These are phyloP conservation scores for Heliconius hewitsoni DNA, from an alignment of 1,140 invertebrate species.

Conservation along the genomic window DNA sequence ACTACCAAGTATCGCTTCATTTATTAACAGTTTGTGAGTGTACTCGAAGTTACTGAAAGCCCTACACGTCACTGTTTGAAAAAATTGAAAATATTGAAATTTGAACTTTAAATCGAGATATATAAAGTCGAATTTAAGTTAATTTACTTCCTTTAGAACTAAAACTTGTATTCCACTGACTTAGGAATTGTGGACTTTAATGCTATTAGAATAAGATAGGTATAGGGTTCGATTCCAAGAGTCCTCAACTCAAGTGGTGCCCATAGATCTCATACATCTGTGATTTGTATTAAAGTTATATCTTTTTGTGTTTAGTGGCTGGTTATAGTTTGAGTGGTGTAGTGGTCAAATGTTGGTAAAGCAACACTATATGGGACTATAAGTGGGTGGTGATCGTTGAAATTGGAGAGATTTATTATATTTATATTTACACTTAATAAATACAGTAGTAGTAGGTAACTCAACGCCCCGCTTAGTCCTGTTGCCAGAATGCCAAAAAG, in stretches of 20 bases:
- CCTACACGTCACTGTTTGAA: slow-evolving; percentile 17
- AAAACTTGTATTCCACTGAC: background rate
- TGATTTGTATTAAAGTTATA: slow-evolving; percentile 16
- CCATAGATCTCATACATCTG: slow-evolving; percentile 18
- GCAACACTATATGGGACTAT: background rate
- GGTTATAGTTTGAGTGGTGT: slow-evolving; percentile 5
- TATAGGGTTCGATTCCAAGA: background rate
- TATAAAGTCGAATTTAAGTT: background rate
- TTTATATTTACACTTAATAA: background rate
- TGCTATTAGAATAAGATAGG: background rate
- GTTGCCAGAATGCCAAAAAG: too few species aligned
- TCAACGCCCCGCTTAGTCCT: too few species aligned
- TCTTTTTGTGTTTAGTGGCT: slow-evolving; percentile 13
- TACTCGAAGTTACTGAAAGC: slow-evolving; percentile 12
- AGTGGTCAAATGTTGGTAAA: slow-evolving; percentile 7
- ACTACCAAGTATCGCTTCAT: slow-evolving; percentile 22
- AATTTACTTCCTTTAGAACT: background rate
- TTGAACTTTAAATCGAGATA: background rate
- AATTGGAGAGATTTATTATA: background rate
- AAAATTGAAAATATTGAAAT: background rate
- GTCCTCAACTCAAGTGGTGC: background rate
- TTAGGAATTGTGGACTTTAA: background rate
- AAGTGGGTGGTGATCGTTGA: background rate
- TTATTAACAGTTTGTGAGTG: slow-evolving; percentile 25
- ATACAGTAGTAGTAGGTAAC: too few species aligned